These are phyloP conservation scores for Tachina fera DNA, from an alignment of 2,888 invertebrate species.

Conservation along the genomic window DNA sequence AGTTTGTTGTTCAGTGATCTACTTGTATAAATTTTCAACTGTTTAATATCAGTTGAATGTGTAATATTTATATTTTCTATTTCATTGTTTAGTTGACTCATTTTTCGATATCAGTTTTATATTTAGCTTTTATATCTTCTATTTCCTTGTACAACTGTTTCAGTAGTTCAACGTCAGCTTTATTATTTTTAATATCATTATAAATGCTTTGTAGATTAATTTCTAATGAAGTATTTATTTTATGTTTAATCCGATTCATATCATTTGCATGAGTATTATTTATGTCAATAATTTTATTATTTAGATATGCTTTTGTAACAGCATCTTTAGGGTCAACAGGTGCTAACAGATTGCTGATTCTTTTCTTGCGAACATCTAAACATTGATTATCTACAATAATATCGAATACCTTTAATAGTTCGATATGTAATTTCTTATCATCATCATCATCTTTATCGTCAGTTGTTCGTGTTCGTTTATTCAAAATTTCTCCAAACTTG, in stretches of 20 bases:
- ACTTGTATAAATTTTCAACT: not conserved
- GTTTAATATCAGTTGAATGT: constrained; percentile 1
- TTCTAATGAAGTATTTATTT: not conserved
- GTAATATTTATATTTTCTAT: constrained; percentile 10
- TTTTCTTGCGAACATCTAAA: not conserved
- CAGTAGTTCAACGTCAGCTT: not conserved
- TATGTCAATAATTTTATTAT: not conserved
- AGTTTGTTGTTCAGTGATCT: not conserved
- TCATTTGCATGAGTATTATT: no score
- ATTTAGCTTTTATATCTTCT: not conserved
- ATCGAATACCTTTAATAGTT: not conserved
- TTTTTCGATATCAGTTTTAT: not conserved
- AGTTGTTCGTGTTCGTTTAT: not conserved
- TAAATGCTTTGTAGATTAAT: constrained; percentile 7
- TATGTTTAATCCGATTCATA: no score
- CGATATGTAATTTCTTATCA: not conserved
- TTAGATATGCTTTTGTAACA: constrained; percentile 24
- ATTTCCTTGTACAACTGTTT: not conserved
- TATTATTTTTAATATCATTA: not conserved
- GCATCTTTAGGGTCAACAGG: constrained; percentile 37
- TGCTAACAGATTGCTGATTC: constrained; percentile 27
- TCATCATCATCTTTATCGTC: constrained; percentile 51
- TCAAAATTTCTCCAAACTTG: not conserved
- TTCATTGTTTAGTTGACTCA: not conserved
- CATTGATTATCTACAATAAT: not conserved